Evolutionary conservation across 2,888 invertebrate species (phyloP).

Genomic region (Polyommatus icarus): DNA sequence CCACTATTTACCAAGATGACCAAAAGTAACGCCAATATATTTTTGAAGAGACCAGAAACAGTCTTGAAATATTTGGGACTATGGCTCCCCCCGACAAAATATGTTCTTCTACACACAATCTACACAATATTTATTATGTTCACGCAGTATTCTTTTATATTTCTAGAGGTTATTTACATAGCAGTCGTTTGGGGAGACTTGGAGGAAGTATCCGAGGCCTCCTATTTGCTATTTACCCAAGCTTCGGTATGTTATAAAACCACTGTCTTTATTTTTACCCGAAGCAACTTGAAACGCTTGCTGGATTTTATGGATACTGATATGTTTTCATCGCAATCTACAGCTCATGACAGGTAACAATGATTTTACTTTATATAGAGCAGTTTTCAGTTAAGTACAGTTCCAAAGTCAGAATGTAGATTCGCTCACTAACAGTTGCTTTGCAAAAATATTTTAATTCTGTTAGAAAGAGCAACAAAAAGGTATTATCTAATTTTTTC

Average conservation of each 20-base stretch:
- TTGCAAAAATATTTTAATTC: background rate
- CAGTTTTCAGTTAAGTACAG: background rate
- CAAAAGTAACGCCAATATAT: conserved; percentile 50
- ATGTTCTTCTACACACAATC: conserved; percentile 45
- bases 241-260: conserved; percentile 65
- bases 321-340: conserved; percentile 52
- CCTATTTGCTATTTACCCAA: conserved; percentile 65
- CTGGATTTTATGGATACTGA: conserved; percentile 54
- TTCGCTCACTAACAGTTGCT: background rate
- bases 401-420: background rate
- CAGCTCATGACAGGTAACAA: conserved; percentile 54
- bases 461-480: too few relatives aligned
- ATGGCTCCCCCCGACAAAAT: conserved; percentile 54
- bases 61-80: conserved; percentile 57
- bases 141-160: conserved; percentile 59
- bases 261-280: conserved; percentile 57
- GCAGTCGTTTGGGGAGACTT: conserved; percentile 63
- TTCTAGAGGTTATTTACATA: conserved; percentile 65
- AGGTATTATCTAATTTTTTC: too few relatives aligned
- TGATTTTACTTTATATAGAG: conserved; percentile 39
- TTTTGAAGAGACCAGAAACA: conserved; percentile 52
- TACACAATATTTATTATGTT: conserved; percentile 54
- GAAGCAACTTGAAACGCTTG: conserved; percentile 50
- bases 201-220: conserved; percentile 62
- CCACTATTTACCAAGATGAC: conserved; percentile 43